Percentiles rank a stretch among this genome's conserved stretches.
Conservation (phyloP, 2,113 vertebrate species). For the Pitta sordida region DNA sequence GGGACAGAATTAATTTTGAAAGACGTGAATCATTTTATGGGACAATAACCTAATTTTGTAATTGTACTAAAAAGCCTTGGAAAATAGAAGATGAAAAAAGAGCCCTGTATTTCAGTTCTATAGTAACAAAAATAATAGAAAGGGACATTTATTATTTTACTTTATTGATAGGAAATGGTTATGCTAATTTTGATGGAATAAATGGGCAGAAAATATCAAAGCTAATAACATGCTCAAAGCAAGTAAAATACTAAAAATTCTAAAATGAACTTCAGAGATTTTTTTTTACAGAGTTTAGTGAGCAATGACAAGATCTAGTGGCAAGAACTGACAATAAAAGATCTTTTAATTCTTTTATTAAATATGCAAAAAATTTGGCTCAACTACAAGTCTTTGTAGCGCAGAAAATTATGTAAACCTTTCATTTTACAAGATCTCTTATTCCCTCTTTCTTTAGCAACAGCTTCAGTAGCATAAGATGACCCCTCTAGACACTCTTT, state of each 20-base stretch:
- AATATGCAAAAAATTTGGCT: not conserved
- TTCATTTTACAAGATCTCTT: not conserved
- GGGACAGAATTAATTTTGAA: not conserved
- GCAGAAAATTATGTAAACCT: not conserved
- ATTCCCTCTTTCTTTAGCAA: not conserved
- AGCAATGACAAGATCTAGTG: not conserved
- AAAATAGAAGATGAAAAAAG: not conserved
- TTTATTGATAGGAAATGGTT: not conserved
- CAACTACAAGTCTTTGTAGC: not conserved
- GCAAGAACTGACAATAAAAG: not conserved
- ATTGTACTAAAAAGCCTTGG: not conserved
- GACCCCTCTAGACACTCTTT: not conserved
- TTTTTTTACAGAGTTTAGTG: not conserved
- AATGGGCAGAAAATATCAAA: not conserved
- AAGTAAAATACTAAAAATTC: not conserved
- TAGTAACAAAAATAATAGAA: not conserved
- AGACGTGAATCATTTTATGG: not conserved
- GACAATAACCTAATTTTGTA: not conserved
- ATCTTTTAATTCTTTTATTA: not conserved
- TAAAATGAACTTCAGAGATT: not conserved
- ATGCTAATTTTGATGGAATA: conserved; percentile 21
- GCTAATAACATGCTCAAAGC: not conserved
- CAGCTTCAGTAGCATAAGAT: not conserved
- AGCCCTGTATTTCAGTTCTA: not conserved
- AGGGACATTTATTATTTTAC: not conserved